Evolutionary conservation across 2,888 invertebrate species (phyloP).

Genomic region (Calameuta idolon): DNA sequence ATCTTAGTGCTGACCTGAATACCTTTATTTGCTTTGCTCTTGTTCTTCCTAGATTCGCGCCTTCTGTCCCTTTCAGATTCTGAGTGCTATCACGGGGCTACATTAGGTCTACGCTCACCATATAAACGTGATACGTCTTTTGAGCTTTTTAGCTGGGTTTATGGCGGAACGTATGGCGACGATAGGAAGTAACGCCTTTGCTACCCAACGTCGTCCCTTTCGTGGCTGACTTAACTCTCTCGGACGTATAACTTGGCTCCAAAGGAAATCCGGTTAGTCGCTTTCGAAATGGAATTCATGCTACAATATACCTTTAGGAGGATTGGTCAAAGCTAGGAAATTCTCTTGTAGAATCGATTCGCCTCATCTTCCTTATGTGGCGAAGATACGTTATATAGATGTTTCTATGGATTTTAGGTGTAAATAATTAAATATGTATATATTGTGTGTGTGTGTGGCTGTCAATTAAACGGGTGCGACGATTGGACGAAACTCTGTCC

Average conservation of each 20-base stretch:
- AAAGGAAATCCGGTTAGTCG: neutral
- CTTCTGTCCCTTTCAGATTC: neutral
- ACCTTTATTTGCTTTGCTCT: neutral
- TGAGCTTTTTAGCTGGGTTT: constrained; percentile 5
- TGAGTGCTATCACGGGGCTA: neutral
- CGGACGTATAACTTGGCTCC: neutral
- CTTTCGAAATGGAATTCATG: neutral
- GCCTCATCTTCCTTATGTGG: neutral
- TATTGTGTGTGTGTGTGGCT: neutral
- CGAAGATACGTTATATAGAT: neutral
- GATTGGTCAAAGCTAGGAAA: neutral
- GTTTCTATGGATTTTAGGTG: neutral
- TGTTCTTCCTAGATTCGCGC: neutral
- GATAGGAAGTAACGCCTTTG: constrained; percentile 7
- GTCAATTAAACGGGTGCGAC: neutral
- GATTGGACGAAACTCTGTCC: neutral
- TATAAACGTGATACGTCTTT: constrained; percentile 2
- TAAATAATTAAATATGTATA: neutral
- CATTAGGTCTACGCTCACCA: neutral
- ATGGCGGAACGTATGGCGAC: constrained; percentile 4
- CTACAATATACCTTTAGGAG: neutral
- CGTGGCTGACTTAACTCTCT: neutral
- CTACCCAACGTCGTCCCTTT: neutral
- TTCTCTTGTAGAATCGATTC: neutral
- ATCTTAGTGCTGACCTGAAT: neutral